Percentiles rank a stretch among this genome's conserved stretches.
Conservation (phyloP, 2,888 invertebrate genomes). For the Rhaphigaster nebulosa region DNA sequence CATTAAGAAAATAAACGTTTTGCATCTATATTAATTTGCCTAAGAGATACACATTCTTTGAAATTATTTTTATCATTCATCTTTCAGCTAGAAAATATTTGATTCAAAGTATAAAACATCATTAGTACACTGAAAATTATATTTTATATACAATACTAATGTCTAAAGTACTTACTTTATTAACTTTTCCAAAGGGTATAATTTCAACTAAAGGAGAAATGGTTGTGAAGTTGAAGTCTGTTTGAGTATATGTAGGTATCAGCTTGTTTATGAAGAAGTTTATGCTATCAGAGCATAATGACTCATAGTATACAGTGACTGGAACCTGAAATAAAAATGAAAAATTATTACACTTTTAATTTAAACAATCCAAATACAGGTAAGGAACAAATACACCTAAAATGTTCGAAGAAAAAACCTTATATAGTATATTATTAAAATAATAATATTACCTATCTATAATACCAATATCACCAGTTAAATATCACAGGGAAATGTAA, state of each 20-base stretch:
- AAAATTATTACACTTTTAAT: not conserved
- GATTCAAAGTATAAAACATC: not conserved
- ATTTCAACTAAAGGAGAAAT: constrained; percentile 69
- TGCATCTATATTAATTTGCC: not conserved
- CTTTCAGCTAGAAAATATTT: not conserved
- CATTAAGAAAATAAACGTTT: not conserved
- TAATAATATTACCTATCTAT: too few relatives aligned
- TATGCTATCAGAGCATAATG: constrained; percentile 72
- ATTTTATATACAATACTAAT: not conserved
- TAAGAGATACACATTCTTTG: not conserved
- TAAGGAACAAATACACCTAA: too few relatives aligned
- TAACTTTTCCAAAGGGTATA: constrained; percentile 73
- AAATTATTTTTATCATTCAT: too few relatives aligned
- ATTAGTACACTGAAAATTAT: not conserved
- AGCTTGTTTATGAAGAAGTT: constrained; percentile 70
- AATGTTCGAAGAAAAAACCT: too few relatives aligned
- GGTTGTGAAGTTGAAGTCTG: constrained; percentile 65
- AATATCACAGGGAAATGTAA: too few relatives aligned
- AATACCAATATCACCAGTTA: too few relatives aligned
- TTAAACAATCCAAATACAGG: not conserved
- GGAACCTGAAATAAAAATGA: constrained; percentile 54
- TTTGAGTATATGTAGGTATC: constrained; percentile 60
- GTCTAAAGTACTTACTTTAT: not conserved
- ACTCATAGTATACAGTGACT: constrained; percentile 73
- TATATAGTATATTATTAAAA: too few relatives aligned